Conservation (phyloP, 2,113 vertebrate species). For the Genyomyrus donnyi region DNA sequence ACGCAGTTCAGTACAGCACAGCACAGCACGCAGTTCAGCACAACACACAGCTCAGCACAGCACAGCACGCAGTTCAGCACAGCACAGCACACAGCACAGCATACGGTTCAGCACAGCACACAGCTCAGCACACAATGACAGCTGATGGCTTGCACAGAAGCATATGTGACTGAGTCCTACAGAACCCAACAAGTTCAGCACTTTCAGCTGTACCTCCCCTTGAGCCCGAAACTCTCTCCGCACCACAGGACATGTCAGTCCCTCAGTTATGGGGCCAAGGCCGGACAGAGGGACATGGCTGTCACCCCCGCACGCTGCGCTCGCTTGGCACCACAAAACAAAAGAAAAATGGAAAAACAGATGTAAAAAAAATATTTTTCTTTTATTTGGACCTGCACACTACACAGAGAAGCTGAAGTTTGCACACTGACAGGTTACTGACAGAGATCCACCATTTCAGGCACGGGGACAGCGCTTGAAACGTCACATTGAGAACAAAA, state of each 20-base stretch:
- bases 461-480: slow-evolving; percentile 28
- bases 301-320: not conserved
- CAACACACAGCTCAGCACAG: not conserved
- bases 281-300: not conserved
- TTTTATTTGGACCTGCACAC: slow-evolving; percentile 1
- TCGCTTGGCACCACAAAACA: not conserved
- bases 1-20: not conserved
- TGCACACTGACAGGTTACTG: not conserved
- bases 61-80: no score
- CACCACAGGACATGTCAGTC: not conserved
- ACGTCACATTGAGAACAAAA: slow-evolving; percentile 68
- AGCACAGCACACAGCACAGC: not conserved
- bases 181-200: not conserved
- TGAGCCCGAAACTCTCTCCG: not conserved
- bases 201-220: not conserved
- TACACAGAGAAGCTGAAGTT: not conserved
- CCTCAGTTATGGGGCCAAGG: not conserved
- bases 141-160: not conserved
- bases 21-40: not conserved
- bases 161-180: not conserved
- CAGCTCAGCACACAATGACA: not conserved
- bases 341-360: slow-evolving; percentile 2
- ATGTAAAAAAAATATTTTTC: slow-evolving; percentile 12
- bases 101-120: no score
- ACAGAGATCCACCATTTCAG: not conserved